A percentile compares a stretch with the other conserved stretches of the same genome.
Evolutionary conservation across 2,888 invertebrate species (phyloP).

Genomic region (Hesperia comma): DNA sequence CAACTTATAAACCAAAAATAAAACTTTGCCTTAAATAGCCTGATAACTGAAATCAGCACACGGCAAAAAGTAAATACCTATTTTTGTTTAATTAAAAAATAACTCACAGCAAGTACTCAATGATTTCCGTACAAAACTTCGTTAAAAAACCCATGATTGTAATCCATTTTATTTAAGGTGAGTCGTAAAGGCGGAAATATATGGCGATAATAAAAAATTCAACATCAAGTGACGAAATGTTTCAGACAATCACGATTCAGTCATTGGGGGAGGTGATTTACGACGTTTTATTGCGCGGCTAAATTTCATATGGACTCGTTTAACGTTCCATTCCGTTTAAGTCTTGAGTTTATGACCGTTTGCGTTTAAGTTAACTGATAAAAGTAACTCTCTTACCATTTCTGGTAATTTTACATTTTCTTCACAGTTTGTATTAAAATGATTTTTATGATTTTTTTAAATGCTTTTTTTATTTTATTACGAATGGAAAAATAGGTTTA

Average conservation of each 20-base stretch:
- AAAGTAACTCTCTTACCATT: not conserved
- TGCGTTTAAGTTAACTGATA: conserved; percentile 9
- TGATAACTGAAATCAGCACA: too few relatives aligned
- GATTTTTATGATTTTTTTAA: too few relatives aligned
- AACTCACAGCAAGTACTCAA: too few relatives aligned
- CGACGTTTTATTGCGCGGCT: conserved; percentile 6
- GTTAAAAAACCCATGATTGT: not conserved
- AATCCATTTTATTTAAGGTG: not conserved
- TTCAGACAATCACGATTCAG: conserved; percentile 8
- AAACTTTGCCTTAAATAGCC: too few relatives aligned
- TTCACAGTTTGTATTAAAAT: too few relatives aligned
- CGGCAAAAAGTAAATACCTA: too few relatives aligned
- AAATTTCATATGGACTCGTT: conserved; percentile 13
- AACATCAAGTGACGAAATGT: conserved; percentile 18
- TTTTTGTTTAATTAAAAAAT: too few relatives aligned
- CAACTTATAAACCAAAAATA: too few relatives aligned
- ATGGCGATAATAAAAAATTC: conserved; percentile 6
- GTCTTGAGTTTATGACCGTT: conserved; percentile 6
- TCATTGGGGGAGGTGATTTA: conserved; percentile 10
- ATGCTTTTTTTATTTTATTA: too few relatives aligned
- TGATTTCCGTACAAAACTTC: not conserved
- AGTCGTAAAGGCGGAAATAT: conserved; percentile 3
- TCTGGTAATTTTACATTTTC: not conserved
- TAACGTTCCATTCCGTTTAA: conserved; percentile 12
- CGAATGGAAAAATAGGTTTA: too few relatives aligned